Conservation (phyloP, 2,888 invertebrate genomes). For the Reticulitermes lucifugus region DNA sequence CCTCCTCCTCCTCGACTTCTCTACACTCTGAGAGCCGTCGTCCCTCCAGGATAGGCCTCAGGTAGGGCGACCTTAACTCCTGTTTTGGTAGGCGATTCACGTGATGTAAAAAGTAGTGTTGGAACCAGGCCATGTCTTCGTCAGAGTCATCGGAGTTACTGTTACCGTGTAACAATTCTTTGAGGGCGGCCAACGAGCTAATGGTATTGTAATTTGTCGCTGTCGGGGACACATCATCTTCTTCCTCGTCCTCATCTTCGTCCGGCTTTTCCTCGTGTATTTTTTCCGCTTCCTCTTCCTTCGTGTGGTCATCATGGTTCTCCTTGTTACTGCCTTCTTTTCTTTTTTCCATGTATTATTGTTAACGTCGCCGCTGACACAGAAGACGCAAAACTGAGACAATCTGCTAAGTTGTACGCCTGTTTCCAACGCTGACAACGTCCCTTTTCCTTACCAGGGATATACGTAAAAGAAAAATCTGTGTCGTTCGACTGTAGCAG, state of each 20-base stretch:
- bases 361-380: neutral
- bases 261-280: conserved; percentile 65
- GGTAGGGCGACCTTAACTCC: conserved; percentile 63
- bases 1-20: conserved; percentile 52
- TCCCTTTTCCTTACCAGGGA: neutral
- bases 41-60: conserved; percentile 56
- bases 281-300: conserved; percentile 50
- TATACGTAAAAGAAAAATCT: neutral
- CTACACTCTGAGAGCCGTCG: conserved; percentile 83
- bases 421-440: neutral
- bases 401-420: neutral
- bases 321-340: conserved; percentile 12
- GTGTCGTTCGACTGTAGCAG: neutral
- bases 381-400: neutral
- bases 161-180: conserved; percentile 71
- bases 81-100: conserved; percentile 76
- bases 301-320: neutral
- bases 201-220: conserved; percentile 79
- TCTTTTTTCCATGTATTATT: conserved; percentile 29
- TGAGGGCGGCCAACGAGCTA: conserved; percentile 74
- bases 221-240: conserved; percentile 74
- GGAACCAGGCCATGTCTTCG: conserved; percentile 68
- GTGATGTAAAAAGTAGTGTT: conserved; percentile 80
- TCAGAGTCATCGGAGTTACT: conserved; percentile 68
- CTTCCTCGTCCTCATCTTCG: conserved; percentile 65